phyloP scores from a whole-genome alignment of 30 jellyfish, hydroid and myxozoan species.

The Sanderia malayensis region DNA sequence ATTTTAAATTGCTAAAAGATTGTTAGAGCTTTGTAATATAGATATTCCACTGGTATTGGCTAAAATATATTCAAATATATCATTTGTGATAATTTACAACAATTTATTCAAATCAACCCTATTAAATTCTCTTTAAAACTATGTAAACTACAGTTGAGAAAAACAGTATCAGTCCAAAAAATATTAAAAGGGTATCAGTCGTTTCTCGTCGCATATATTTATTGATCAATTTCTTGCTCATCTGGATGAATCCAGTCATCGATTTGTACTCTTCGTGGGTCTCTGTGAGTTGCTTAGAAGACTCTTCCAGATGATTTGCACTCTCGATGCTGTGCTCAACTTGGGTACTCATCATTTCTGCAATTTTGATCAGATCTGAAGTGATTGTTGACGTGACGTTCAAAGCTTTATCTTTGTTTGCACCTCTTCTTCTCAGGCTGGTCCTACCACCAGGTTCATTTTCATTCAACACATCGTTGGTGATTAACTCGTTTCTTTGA shows the following conservation, averaged over 20 bases:
- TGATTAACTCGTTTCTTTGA: conserved; percentile 42
- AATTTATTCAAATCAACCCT: too few relatives aligned
- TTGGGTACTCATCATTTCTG: conserved; percentile 87
- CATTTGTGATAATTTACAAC: too few relatives aligned
- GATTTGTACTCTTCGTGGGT: conserved; percentile 93
- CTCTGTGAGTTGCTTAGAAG: conserved; percentile 68
- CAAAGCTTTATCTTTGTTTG: conserved; percentile 50
- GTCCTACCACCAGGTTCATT: conserved; percentile 1
- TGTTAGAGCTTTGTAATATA: too few relatives aligned
- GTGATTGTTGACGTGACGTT: conserved; percentile 67
- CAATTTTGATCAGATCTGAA: conserved; percentile 59
- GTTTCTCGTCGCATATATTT: conserved; percentile 79
- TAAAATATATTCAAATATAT: too few relatives aligned
- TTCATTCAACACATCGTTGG: neutral
- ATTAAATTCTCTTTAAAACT: conserved; percentile 72
- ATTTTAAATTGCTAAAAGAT: too few relatives aligned
- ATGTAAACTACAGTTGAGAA: conserved; percentile 88
- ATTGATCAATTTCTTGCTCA: conserved; percentile 74
- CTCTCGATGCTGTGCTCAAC: conserved; percentile 79
- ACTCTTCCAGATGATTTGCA: conserved; percentile 61
- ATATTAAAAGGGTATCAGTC: conserved; percentile 80
- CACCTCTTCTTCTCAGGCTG: conserved; percentile 35
- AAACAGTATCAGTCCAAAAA: conserved; percentile 80
- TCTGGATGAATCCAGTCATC: conserved; percentile 79
- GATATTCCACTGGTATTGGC: too few relatives aligned